A percentile compares a stretch with the other conserved stretches of the same genome.
Evolutionary conservation across 2,888 invertebrate species (phyloP).

Genomic region (Carpatolechia fugitivella): DNA sequence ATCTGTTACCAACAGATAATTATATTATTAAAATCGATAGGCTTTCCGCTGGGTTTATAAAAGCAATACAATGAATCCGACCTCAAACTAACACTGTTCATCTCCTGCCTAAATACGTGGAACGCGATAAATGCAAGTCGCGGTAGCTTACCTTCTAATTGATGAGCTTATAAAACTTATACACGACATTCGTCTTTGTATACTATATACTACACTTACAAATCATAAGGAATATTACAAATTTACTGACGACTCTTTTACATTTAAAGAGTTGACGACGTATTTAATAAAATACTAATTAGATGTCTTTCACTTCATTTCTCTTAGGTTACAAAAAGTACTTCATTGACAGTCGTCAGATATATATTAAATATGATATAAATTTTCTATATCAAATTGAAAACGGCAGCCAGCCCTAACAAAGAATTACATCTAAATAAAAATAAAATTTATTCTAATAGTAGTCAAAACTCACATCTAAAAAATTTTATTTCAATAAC

Average conservation of each 20-base stretch:
- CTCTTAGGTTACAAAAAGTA: too few relatives aligned
- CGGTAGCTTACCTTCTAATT: constrained; percentile 58
- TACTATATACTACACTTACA: background rate
- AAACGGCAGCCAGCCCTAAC: constrained; percentile 41
- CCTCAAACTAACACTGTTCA: background rate
- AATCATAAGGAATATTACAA: constrained; percentile 5
- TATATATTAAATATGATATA: constrained; percentile 15
- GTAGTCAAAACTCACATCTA: constrained; percentile 60
- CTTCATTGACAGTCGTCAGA: background rate
- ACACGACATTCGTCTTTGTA: background rate
- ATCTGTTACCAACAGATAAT: too few relatives aligned
- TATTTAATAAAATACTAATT: too few relatives aligned
- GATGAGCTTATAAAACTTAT: constrained; percentile 31
- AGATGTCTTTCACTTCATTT: too few relatives aligned
- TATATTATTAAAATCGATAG: too few relatives aligned
- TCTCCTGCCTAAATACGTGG: constrained; percentile 32
- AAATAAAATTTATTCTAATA: constrained; percentile 44
- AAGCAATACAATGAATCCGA: background rate
- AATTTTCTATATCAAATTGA: constrained; percentile 40
- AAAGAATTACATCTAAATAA: constrained; percentile 48
- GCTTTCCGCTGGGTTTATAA: too few relatives aligned
- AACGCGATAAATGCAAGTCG: constrained; percentile 68
- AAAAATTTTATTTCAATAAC: constrained; percentile 68
- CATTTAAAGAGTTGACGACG: too few relatives aligned
- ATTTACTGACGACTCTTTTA: background rate